Evolutionary conservation across 2,113 vertebrate species (phyloP).

Genomic region (Pseudorhombus dupliciocellatus): DNA sequence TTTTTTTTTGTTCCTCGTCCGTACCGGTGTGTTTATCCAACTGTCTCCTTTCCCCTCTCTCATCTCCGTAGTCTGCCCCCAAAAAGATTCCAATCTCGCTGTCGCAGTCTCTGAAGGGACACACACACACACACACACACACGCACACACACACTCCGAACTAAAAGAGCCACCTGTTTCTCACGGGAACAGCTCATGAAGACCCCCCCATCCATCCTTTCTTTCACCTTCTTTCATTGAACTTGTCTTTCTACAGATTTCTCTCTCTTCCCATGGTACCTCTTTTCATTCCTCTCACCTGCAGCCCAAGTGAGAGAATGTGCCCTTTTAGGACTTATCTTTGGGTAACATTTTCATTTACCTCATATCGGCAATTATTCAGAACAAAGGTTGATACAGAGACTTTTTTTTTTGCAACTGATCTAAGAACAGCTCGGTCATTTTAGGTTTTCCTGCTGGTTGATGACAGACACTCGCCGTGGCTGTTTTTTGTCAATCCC

Average conservation of each 20-base stretch:
- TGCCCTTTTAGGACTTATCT: slow-evolving; percentile 67
- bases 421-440: slow-evolving; percentile 31
- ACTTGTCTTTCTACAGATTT: slow-evolving; percentile 28
- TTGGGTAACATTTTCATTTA: slow-evolving; percentile 46
- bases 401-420: background rate
- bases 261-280: slow-evolving; percentile 1
- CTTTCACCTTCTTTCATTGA: slow-evolving; percentile 32
- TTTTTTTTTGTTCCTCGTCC: slow-evolving; percentile 12
- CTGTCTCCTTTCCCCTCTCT: slow-evolving; percentile 33
- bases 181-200: slow-evolving; percentile 55
- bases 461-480: background rate
- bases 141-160: slow-evolving; percentile 3
- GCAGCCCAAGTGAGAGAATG: slow-evolving; percentile 62
- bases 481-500: background rate
- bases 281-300: slow-evolving; percentile 49
- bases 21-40: slow-evolving; percentile 15
- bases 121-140: no score
- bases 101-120: slow-evolving; percentile 45
- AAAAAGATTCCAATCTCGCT: slow-evolving; percentile 59
- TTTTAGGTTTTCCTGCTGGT: slow-evolving; percentile 26
- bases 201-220: background rate
- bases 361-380: slow-evolving; percentile 51
- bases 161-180: slow-evolving; percentile 56
- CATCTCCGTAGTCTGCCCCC: slow-evolving; percentile 39
- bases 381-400: slow-evolving; percentile 51